phyloP scores from a whole-genome alignment of 2,888 invertebrate genomes.

The Liopterus haemorrhoidalis region DNA sequence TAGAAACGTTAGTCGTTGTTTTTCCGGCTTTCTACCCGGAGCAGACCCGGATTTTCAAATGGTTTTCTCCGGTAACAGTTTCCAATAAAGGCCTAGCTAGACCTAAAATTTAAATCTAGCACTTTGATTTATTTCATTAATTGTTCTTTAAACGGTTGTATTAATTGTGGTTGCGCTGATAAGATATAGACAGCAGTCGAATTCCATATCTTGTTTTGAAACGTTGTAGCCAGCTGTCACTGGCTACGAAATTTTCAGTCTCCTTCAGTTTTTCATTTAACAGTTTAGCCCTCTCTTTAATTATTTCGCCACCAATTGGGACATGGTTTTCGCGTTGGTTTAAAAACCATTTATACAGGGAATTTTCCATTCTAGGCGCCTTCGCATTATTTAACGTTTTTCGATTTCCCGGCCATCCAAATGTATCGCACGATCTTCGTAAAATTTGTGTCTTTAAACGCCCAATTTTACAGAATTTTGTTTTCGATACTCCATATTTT shows the following conservation, averaged over 20 bases:
- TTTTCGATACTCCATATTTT: slow-evolving; percentile 9
- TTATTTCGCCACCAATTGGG: slow-evolving; percentile 13
- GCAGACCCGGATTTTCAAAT: too few species aligned
- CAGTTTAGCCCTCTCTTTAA: slow-evolving; percentile 14
- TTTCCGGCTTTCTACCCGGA: too few species aligned
- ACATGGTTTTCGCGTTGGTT: slow-evolving; percentile 14
- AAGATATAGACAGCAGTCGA: slow-evolving; percentile 15
- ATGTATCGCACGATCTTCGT: slow-evolving; percentile 9
- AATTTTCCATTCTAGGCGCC: slow-evolving; percentile 7
- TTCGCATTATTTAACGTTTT: slow-evolving; percentile 3
- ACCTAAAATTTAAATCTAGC: too few species aligned
- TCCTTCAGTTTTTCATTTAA: slow-evolving; percentile 3
- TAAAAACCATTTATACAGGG: slow-evolving; percentile 15
- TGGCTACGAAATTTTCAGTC: too few species aligned
- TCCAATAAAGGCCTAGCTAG: too few species aligned
- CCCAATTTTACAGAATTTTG: slow-evolving; percentile 7
- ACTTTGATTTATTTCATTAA: too few species aligned
- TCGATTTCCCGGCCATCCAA: slow-evolving; percentile 8
- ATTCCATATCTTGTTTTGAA: slow-evolving; percentile 21
- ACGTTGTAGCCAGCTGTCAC: too few species aligned
- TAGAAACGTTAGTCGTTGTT: too few species aligned
- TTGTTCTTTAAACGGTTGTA: too few species aligned
- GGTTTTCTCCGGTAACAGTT: too few species aligned
- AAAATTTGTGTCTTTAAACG: slow-evolving; percentile 8
- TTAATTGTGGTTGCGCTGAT: slow-evolving; percentile 16